Conservation (phyloP, 2,888 invertebrate species). For the Antitype chi region DNA sequence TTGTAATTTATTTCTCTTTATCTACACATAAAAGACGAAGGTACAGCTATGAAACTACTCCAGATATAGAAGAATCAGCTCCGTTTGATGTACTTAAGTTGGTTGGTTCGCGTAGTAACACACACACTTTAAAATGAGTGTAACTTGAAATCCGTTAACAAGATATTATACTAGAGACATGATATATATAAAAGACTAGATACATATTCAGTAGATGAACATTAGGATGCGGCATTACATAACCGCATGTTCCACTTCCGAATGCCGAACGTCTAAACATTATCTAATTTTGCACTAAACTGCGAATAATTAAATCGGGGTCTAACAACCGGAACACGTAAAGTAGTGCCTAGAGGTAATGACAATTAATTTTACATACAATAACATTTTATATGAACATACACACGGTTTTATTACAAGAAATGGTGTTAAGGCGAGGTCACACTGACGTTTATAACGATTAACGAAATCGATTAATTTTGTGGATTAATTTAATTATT, state of each 20-base stretch:
- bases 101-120: neutral
- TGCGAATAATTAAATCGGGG: slow-evolving; percentile 14
- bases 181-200: neutral
- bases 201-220: slow-evolving; percentile 14
- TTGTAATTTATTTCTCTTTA: neutral
- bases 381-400: slow-evolving; percentile 19
- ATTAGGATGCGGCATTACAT: slow-evolving; percentile 14
- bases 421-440: slow-evolving; percentile 16
- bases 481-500: slow-evolving; percentile 2
- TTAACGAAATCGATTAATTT: slow-evolving; percentile 10
- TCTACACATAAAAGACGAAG: neutral
- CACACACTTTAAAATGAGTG: neutral
- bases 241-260: slow-evolving; percentile 22
- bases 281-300: slow-evolving; percentile 19
- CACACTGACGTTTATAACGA: slow-evolving; percentile 1
- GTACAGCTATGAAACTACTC: neutral
- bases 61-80: neutral
- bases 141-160: neutral
- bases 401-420: slow-evolving; percentile 24
- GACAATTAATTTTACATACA: slow-evolving; percentile 33
- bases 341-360: neutral
- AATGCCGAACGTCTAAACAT: slow-evolving; percentile 15
- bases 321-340: slow-evolving; percentile 46
- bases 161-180: neutral
- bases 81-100: neutral